Conservation (phyloP, 2,888 invertebrate genomes). For the Liopterus haemorrhoidalis region DNA sequence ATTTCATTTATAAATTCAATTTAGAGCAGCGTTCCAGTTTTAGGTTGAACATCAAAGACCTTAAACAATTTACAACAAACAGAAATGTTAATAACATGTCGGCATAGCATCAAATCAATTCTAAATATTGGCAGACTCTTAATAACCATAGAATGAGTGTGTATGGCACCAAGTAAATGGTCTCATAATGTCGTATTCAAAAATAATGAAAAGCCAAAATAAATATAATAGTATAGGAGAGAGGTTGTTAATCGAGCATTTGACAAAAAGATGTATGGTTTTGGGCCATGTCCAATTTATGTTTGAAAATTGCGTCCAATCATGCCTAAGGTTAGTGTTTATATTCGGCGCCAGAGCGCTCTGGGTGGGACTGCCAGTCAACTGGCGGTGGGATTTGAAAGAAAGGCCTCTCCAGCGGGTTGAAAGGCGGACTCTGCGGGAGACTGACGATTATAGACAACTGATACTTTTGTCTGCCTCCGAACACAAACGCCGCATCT, state of each 20-base stretch:
- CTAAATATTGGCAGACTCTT: too few species aligned
- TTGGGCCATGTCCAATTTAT: slow-evolving; percentile 21
- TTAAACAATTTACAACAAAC: too few species aligned
- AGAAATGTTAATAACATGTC: too few species aligned
- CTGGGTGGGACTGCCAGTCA: slow-evolving; percentile 12
- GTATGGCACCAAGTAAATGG: too few species aligned
- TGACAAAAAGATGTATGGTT: slow-evolving; percentile 22
- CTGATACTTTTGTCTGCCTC: slow-evolving; percentile 14
- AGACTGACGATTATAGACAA: slow-evolving; percentile 15
- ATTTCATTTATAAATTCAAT: too few species aligned
- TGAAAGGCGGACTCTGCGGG: too few species aligned
- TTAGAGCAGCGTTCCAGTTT: too few species aligned
- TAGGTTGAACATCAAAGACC: too few species aligned
- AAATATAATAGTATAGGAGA: slow-evolving; percentile 9
- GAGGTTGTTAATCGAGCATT: slow-evolving; percentile 19
- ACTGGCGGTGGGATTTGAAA: slow-evolving; percentile 4
- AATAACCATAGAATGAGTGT: too few species aligned
- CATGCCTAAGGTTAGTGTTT: slow-evolving; percentile 11
- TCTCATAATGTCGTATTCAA: slow-evolving; percentile 21
- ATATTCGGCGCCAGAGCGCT: slow-evolving; percentile 12
- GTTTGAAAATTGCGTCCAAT: slow-evolving; percentile 22
- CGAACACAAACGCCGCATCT: too few species aligned
- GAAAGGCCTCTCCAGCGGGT: slow-evolving; percentile 1
- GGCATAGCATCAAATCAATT: too few species aligned
- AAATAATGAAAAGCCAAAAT: slow-evolving; percentile 22